Percentiles rank a stretch among this genome's conserved stretches.
phyloP scores from a whole-genome alignment of 1,140 invertebrate genomes.

The Amphibalanus amphitrite region DNA sequence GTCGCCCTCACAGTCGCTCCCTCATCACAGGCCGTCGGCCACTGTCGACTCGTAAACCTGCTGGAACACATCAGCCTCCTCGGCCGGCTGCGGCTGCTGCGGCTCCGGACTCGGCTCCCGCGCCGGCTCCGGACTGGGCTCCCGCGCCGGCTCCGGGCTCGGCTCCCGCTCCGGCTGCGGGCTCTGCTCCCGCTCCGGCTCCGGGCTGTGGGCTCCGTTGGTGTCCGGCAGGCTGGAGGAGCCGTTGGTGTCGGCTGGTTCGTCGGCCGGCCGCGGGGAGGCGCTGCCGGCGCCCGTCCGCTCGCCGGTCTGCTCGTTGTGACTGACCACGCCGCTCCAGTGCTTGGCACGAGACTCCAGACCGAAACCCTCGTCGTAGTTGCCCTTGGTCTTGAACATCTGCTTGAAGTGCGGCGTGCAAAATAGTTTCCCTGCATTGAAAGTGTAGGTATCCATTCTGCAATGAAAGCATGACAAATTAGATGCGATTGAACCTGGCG shows the following conservation, averaged over 20 bases:
- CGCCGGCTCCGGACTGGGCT: too few relatives aligned
- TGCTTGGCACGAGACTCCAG: neutral
- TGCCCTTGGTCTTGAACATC: slow-evolving; percentile 62
- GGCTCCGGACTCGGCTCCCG: neutral
- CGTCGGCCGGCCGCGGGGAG: too few relatives aligned
- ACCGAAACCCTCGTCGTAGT: slow-evolving; percentile 42
- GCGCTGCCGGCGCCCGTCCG: neutral
- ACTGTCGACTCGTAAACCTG: neutral
- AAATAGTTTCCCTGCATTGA: slow-evolving; percentile 8
- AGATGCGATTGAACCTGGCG: too few relatives aligned
- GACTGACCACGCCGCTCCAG: neutral
- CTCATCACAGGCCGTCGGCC: neutral
- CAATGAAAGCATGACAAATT: neutral
- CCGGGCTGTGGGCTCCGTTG: neutral
- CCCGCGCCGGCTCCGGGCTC: neutral
- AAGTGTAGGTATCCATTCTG: neutral
- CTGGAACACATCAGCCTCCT: neutral
- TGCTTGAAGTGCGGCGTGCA: slow-evolving; percentile 66
- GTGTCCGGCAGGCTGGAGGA: neutral
- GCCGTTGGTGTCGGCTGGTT: neutral
- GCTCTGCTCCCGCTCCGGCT: neutral
- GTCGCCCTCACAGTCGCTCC: too few relatives aligned
- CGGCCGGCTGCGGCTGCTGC: neutral
- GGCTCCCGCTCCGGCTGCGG: neutral
- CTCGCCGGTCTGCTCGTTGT: neutral